A percentile compares a stretch with the other conserved stretches of the same genome.
Conservation (phyloP, 2,888 invertebrate species). For the Phaedon cochleariae region DNA sequence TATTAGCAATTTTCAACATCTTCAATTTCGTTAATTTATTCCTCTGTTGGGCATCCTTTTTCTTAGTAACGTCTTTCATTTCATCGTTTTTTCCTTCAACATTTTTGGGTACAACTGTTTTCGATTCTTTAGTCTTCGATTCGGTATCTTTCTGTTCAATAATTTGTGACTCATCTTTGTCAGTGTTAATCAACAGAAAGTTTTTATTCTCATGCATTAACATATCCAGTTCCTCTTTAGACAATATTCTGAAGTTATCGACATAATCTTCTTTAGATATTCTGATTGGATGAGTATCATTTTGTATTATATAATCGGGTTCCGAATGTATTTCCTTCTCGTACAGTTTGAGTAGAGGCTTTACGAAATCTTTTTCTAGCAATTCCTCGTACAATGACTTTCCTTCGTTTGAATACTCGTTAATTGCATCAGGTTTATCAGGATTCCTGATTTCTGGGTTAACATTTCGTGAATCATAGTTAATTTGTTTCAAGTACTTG, state of each 20-base stretch:
- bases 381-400: slow-evolving; percentile 56
- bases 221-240: slow-evolving; percentile 52
- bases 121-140: not conserved
- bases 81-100: not conserved
- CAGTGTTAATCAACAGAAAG: not conserved
- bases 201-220: slow-evolving; percentile 44
- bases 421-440: not conserved
- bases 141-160: not conserved
- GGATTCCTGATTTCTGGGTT: not conserved
- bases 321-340: slow-evolving; percentile 49
- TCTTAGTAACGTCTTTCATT: not conserved
- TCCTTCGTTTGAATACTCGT: slow-evolving; percentile 42
- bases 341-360: slow-evolving; percentile 56
- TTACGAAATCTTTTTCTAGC: slow-evolving; percentile 57
- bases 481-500: slow-evolving; percentile 48
- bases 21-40: not conserved
- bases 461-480: slow-evolving; percentile 40
- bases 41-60: not conserved
- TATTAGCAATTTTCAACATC: slow-evolving; percentile 4
- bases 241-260: slow-evolving; percentile 48
- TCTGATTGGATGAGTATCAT: slow-evolving; percentile 37
- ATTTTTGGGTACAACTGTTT: not conserved
- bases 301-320: slow-evolving; percentile 43
- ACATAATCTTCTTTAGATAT: slow-evolving; percentile 56
- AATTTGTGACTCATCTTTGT: not conserved